These are phyloP conservation scores for Echinops telfairi DNA, from an alignment of 2,113 vertebrate species.

Conservation along the genomic window DNA sequence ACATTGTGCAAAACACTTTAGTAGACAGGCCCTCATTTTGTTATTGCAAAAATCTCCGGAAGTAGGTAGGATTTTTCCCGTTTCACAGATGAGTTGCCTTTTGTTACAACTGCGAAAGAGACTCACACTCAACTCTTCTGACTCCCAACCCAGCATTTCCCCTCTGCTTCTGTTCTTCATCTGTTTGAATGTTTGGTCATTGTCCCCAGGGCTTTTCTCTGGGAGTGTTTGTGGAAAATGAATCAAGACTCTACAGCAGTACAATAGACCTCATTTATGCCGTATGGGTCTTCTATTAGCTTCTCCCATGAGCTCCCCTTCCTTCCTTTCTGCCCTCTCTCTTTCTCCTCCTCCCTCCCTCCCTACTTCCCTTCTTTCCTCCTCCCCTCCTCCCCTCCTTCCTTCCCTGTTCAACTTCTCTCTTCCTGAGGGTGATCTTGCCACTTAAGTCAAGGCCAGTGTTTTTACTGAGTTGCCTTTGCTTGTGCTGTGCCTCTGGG, in stretches of 20 bases:
- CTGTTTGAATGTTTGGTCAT: background rate
- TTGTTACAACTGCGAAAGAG: background rate
- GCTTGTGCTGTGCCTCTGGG: background rate
- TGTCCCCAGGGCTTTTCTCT: background rate
- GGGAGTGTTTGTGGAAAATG: constrained; percentile 28
- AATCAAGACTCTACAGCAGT: background rate
- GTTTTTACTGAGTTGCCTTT: background rate
- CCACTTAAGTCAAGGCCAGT: background rate
- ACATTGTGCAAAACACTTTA: background rate
- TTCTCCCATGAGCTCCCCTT: no score
- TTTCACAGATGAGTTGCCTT: constrained; percentile 38
- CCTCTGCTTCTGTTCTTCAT: background rate
- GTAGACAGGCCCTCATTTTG: background rate
- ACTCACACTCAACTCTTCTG: background rate
- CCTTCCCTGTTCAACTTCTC: background rate
- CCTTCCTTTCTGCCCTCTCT: no score
- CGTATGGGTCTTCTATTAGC: background rate
- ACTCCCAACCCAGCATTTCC: background rate
- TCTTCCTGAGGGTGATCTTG: background rate
- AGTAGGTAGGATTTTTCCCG: background rate
- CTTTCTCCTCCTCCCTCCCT: background rate
- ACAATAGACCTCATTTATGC: background rate
- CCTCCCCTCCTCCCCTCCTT: background rate
- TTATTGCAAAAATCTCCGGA: constrained; percentile 47
- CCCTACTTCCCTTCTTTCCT: background rate